Conservation (phyloP, 2,113 vertebrate species). For the human (Homo sapiens) region DNA sequence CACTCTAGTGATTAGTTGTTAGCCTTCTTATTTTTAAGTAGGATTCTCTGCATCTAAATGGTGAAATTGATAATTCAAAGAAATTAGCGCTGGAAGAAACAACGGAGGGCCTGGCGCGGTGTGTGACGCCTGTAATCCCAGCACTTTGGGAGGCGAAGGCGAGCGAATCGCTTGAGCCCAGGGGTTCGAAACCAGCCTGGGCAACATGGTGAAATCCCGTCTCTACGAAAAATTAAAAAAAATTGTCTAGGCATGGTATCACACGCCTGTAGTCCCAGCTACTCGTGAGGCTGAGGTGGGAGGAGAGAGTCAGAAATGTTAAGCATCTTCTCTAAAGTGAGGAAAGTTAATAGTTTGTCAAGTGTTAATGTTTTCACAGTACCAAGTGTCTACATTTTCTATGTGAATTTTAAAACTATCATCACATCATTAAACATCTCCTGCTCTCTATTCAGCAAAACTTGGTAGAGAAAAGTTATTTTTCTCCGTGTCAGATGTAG, state of each 20-base stretch:
- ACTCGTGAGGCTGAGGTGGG: too few relatives aligned
- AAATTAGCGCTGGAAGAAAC: background rate
- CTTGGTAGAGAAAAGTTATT: background rate
- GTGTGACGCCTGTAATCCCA: too few relatives aligned
- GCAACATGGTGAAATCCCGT: too few relatives aligned
- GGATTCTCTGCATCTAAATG: background rate
- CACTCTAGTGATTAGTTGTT: background rate
- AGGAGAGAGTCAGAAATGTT: background rate
- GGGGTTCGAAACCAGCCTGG: too few relatives aligned
- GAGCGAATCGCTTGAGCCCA: too few relatives aligned
- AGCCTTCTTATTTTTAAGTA: background rate
- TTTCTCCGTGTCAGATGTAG: background rate
- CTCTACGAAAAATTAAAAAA: too few relatives aligned
- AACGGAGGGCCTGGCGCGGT: background rate
- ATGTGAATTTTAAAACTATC: background rate
- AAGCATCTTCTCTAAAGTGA: background rate
- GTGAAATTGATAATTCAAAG: background rate
- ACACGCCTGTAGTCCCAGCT: too few relatives aligned
- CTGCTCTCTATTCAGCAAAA: background rate
- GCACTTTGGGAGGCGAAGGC: too few relatives aligned
- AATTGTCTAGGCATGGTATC: too few relatives aligned
- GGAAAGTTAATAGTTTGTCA: constrained; percentile 4
- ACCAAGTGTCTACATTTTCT: background rate
- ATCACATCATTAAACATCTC: background rate
- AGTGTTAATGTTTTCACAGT: background rate